A percentile compares a stretch with the other conserved stretches of the same genome.
Evolutionary conservation across 2,888 invertebrate species (phyloP).

Genomic region (Eupithecia exiguata): DNA sequence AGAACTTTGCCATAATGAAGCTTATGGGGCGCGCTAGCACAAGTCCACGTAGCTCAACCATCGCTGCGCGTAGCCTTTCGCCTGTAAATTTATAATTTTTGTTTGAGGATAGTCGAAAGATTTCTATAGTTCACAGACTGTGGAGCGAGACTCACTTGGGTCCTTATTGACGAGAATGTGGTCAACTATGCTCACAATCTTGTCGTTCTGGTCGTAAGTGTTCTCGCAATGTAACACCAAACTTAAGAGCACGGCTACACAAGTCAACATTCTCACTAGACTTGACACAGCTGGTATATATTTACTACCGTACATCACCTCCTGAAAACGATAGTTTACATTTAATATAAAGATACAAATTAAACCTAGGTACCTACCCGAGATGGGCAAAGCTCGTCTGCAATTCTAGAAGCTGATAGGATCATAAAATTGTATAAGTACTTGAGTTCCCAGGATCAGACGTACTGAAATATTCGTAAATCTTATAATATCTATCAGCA

Average conservation of each 20-base stretch:
- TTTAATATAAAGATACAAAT: conserved; percentile 18
- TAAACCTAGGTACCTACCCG: conserved; percentile 54
- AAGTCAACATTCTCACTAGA: conserved; percentile 57
- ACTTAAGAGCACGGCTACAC: conserved; percentile 56
- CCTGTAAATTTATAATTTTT: conserved; percentile 48
- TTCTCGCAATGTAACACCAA: conserved; percentile 65
- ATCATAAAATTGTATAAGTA: not conserved
- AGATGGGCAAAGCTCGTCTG: conserved; percentile 11
- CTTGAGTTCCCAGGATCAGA: conserved; percentile 59
- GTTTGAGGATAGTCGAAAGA: not conserved
- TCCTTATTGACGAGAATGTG: conserved; percentile 63
- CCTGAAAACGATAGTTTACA: not conserved
- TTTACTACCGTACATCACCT: conserved; percentile 35
- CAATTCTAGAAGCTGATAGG: not conserved
- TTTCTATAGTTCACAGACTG: not conserved
- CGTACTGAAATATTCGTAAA: conserved; percentile 64
- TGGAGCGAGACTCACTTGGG: conserved; percentile 55
- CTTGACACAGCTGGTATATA: conserved; percentile 61
- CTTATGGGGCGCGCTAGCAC: conserved; percentile 58
- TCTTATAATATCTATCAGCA: conserved; percentile 69
- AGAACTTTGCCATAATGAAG: conserved; percentile 67
- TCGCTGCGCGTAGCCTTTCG: conserved; percentile 49
- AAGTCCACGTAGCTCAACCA: conserved; percentile 56
- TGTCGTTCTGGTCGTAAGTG: conserved; percentile 59
- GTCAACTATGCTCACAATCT: conserved; percentile 61